Evolutionary conservation across 2,113 vertebrate species (phyloP), one percentile per base, ranked within the genome.

Genomic region (Osmerus eperlanus): DNA sequence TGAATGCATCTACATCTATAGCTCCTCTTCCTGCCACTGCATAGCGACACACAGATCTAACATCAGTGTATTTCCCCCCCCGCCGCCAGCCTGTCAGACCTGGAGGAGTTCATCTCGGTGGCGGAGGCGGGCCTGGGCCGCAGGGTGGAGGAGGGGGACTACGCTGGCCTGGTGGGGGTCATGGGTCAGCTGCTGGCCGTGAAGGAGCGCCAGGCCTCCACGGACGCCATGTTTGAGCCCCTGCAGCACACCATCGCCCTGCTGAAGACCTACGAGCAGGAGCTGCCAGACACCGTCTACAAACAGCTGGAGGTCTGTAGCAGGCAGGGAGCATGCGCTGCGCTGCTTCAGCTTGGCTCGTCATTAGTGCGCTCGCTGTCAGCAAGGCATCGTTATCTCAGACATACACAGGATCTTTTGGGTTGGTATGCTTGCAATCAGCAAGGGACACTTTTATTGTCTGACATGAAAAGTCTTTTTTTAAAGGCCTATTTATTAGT

Each of bases 161-260:
- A 91, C 0, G 14, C 67, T 0, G 92, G 93, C 41, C 81, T 99
- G 89, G 92, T 97, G 66, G 92, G 91, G 58, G 79, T 96, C 15
- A 95, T 98, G 93, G 94, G 92, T 75, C 92, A 96, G 51, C 91
- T 99, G n/a, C 79, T 94, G 89, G 92, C 95, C 0, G 85, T 97
- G 25, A 99, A 96, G 79, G 95, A 97, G 25, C 91, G 94, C 18
- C 95, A 93, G n/a, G 82, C 65, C 23, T 77, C 68, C 76, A 94
- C 95, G 0, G 93, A 98, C 70, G 90, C 91, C 77, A 94, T 98
- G 94, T 98, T 99, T 83, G 95, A 97, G 79, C 95, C 96, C 13
- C 83, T 99, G 72, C 94, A 93, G 75, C 92, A 97, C 74, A 98
- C 94, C 8, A 90, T 96, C 0, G 91, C 94, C 32, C 86, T 99